These are phyloP conservation scores for Antigone vipio DNA, from an alignment of 2,113 vertebrate species.

Conservation along the genomic window DNA sequence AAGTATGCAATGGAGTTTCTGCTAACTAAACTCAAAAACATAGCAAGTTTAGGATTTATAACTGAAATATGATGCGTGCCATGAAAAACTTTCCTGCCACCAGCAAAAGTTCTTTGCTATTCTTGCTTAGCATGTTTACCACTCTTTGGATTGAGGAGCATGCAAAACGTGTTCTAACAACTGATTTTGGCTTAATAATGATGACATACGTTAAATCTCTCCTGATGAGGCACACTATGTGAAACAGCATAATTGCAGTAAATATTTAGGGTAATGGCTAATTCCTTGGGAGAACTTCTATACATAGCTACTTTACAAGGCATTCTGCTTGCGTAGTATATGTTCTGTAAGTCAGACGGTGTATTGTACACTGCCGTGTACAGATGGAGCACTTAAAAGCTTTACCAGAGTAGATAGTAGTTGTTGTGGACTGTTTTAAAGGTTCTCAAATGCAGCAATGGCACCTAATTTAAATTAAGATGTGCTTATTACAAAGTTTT, in stretches of 20 bases:
- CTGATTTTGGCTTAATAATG: not conserved
- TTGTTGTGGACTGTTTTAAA: not conserved
- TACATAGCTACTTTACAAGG: not conserved
- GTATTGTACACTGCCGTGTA: not conserved
- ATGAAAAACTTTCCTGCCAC: not conserved
- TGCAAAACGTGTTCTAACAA: not conserved
- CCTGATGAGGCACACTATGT: not conserved
- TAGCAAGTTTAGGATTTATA: not conserved
- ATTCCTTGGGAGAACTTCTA: not conserved
- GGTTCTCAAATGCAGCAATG: not conserved
- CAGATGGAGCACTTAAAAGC: not conserved
- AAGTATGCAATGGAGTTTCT: constrained; percentile 76
- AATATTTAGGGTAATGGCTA: not conserved
- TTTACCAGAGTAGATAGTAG: not conserved
- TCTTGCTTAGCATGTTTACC: not conserved
- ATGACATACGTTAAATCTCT: not conserved
- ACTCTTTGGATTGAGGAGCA: not conserved
- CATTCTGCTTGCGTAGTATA: not conserved
- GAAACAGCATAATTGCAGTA: not conserved
- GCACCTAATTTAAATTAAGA: not conserved
- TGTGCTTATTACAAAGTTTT: not conserved
- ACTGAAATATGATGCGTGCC: not conserved
- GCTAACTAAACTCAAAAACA: not conserved
- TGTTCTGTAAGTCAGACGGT: not conserved
- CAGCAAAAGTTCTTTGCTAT: not conserved